phyloP scores from a whole-genome alignment of 2,888 invertebrate genomes.

The Poecilus cupreus region DNA sequence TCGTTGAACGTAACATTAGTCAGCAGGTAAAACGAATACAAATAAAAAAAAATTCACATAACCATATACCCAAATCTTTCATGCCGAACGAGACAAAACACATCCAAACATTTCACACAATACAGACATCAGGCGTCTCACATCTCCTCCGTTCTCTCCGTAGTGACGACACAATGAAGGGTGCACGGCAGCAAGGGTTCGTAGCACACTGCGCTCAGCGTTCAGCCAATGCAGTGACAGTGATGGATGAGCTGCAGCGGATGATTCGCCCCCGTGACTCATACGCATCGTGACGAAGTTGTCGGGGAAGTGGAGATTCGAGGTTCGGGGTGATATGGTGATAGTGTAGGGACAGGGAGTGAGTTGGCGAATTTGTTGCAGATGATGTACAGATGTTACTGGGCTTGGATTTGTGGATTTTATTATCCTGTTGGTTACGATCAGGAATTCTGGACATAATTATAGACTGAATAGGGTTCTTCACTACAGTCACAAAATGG shows the following conservation, averaged over 20 bases:
- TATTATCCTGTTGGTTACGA: no score
- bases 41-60: not conserved
- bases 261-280: constrained; percentile 36
- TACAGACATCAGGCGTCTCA: constrained; percentile 65
- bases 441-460: no score
- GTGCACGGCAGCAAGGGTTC: constrained; percentile 5
- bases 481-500: no score
- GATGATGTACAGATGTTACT: not conserved
- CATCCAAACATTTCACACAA: constrained; percentile 60
- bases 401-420: not conserved
- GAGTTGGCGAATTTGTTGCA: not conserved
- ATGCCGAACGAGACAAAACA: not conserved
- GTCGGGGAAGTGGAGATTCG: not conserved
- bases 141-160: constrained; percentile 44
- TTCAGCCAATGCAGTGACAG: constrained; percentile 50
- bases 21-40: no score
- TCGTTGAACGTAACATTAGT: no score
- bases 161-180: constrained; percentile 38
- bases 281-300: not conserved
- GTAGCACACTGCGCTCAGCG: not conserved
- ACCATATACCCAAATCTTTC: not conserved
- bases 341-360: not conserved
- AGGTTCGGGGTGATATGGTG: not conserved
- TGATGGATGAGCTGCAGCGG: constrained; percentile 49
- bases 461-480: no score